Evolutionary conservation across 2,797 vertebrate species (phyloP).

Genomic region (Anabacerthia variegaticeps): DNA sequence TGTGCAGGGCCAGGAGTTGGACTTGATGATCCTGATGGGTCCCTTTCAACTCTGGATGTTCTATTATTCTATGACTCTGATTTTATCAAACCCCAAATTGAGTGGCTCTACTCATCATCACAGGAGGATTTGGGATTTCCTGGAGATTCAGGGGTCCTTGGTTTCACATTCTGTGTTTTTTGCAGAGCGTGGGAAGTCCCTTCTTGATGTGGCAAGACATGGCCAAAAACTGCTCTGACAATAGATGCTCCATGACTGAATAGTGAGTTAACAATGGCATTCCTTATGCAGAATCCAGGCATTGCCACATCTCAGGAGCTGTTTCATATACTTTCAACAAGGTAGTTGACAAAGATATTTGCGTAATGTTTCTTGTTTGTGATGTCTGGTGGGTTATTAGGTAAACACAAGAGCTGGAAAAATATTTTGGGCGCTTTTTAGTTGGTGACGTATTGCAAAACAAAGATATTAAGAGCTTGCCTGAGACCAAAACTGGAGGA

Average conservation of each 20-base stretch:
- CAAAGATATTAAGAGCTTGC: neutral
- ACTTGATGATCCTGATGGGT: neutral
- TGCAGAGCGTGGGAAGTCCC: neutral
- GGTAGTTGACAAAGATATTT: neutral
- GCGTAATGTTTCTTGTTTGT: neutral
- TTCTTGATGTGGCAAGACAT: neutral
- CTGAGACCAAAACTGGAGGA: neutral
- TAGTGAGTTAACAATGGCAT: neutral
- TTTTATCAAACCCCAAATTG: neutral
- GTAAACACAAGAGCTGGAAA: neutral
- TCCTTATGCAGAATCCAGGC: neutral
- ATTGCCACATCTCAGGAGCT: neutral
- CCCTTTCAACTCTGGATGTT: neutral
- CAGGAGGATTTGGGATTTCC: neutral
- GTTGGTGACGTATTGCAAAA: neutral
- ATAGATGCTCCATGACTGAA: neutral
- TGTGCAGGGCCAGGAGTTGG: neutral
- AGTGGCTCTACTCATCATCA: neutral
- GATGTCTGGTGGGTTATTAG: neutral
- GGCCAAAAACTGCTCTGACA: neutral
- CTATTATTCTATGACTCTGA: neutral
- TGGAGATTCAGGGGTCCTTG: neutral
- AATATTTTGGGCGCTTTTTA: neutral
- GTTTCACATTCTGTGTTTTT: neutral
- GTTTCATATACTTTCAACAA: neutral